phyloP scores from a whole-genome alignment of 2,797 vertebrate species.

The Sus cebifrons region DNA sequence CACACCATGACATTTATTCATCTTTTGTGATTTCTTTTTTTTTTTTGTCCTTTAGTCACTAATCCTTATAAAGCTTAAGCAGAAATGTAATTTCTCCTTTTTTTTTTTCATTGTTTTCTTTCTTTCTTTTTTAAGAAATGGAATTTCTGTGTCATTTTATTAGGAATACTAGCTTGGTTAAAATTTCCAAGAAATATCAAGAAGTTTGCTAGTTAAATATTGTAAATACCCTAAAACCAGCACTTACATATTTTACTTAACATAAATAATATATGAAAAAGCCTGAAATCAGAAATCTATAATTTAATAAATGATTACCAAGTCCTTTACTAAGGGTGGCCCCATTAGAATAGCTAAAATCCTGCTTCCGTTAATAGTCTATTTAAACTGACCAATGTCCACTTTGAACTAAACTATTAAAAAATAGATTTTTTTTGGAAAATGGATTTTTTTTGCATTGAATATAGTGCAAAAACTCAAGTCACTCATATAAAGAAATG shows the following conservation, averaged over 20 bases:
- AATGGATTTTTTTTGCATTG: neutral
- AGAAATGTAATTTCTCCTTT: neutral
- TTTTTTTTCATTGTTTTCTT: too few species aligned
- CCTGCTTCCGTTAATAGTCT: neutral
- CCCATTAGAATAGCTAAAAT: constrained; percentile 1
- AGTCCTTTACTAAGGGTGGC: neutral
- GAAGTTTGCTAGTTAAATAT: neutral
- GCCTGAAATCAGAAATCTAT: neutral
- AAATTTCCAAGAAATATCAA: neutral
- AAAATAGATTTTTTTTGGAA: neutral
- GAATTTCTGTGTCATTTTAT: neutral
- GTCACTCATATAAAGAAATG: neutral
- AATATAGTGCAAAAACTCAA: neutral
- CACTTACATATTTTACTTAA: neutral
- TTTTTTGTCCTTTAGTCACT: neutral
- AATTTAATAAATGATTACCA: neutral
- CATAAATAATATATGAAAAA: neutral
- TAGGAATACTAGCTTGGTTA: neutral
- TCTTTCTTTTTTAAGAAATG: neutral
- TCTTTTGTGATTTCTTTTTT: neutral
- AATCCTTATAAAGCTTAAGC: neutral
- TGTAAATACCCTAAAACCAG: neutral
- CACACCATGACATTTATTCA: neutral
- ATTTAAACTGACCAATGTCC: neutral
- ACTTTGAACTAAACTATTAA: neutral